phyloP scores from a whole-genome alignment of 2,113 vertebrate species.

The Spermophilus dauricus region DNA sequence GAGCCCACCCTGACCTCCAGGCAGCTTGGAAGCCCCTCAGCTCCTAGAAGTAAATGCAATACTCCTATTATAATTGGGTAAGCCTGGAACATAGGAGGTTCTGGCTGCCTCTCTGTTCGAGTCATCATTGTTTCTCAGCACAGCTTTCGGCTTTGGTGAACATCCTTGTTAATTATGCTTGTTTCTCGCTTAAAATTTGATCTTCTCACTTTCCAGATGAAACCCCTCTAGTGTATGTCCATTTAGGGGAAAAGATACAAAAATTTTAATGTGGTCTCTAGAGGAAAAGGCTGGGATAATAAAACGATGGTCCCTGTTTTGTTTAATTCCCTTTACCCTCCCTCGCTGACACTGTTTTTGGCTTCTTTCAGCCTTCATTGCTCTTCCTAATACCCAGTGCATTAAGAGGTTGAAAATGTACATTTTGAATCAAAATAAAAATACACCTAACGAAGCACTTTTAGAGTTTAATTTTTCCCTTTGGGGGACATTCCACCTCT shows the following conservation, averaged over 20 bases:
- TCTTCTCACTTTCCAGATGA: not conserved
- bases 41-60: not conserved
- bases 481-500: slow-evolving; percentile 40
- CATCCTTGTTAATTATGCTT: not conserved
- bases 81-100: not conserved
- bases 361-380: not conserved
- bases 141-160: not conserved
- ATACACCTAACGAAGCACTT: slow-evolving; percentile 63
- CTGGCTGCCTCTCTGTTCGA: not conserved
- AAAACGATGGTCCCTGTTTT: not conserved
- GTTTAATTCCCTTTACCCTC: not conserved
- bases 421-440: slow-evolving; percentile 81
- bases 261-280: not conserved
- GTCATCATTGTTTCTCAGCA: not conserved
- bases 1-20: too few species aligned
- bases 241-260: not conserved
- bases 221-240: not conserved
- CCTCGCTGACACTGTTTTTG: not conserved
- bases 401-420: slow-evolving; percentile 67
- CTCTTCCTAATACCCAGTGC: slow-evolving; percentile 53
- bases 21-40: too few species aligned
- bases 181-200: slow-evolving; percentile 9
- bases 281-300: not conserved
- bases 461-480: slow-evolving; percentile 58
- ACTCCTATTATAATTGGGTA: not conserved